Conservation (phyloP, 2,797 vertebrate genomes). For the Malacoraja senta region DNA sequence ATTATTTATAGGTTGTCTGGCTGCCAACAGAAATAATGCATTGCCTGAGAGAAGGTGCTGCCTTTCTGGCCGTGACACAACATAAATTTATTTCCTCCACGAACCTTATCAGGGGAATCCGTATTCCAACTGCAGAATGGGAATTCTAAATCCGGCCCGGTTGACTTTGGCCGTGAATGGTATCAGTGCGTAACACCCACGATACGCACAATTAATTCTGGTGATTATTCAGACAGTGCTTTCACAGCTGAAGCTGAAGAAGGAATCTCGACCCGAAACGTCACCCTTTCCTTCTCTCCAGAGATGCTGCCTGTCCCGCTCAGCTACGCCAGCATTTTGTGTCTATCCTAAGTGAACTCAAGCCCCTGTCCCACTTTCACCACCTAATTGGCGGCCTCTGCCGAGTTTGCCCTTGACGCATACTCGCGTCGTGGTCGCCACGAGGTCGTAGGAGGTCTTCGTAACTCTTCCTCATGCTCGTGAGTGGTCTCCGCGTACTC, state of each 20-base stretch:
- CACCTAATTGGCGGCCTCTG: too few species aligned
- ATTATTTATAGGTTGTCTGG: slow-evolving; percentile 12
- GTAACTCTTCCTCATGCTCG: too few species aligned
- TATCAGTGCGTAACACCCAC: background rate
- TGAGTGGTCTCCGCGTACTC: too few species aligned
- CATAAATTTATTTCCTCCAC: background rate
- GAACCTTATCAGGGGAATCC: background rate
- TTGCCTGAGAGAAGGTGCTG: slow-evolving; percentile 5
- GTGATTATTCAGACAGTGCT: background rate
- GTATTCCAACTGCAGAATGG: background rate
- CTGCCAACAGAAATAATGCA: slow-evolving; percentile 2
- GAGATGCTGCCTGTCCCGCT: too few species aligned
- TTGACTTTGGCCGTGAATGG: background rate
- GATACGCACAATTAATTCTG: background rate
- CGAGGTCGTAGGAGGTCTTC: too few species aligned
- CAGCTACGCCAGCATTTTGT: too few species aligned
- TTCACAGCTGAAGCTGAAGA: background rate
- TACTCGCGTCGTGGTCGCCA: too few species aligned
- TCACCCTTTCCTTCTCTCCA: too few species aligned
- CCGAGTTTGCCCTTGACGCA: too few species aligned
- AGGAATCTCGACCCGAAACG: too few species aligned
- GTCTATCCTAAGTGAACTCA: too few species aligned
- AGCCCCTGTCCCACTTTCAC: too few species aligned
- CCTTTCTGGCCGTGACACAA: background rate
- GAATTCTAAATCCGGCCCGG: background rate